A percentile compares a stretch with the other conserved stretches of the same genome.
Conservation (phyloP, 2,888 invertebrate genomes). For the Archips xylosteana region DNA sequence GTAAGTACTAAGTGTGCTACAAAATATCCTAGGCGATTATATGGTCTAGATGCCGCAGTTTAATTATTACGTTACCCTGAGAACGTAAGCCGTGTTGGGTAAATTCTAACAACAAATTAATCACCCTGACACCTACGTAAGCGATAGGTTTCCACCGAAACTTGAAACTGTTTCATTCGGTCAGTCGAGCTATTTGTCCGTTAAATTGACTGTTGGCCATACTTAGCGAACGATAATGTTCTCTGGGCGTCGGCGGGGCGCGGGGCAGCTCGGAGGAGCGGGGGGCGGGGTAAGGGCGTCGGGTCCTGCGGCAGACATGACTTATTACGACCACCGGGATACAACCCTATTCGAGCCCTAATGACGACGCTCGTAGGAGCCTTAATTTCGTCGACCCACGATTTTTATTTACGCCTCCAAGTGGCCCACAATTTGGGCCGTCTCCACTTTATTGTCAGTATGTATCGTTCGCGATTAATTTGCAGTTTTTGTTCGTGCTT, state of each 20-base stretch:
- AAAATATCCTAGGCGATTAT: not conserved
- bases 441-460: slow-evolving; percentile 63
- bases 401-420: slow-evolving; percentile 83
- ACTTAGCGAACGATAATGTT: slow-evolving; percentile 78
- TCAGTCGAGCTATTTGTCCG: slow-evolving; percentile 70
- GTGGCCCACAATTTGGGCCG: slow-evolving; percentile 73
- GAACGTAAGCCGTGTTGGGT: not conserved
- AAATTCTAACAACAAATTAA: slow-evolving; percentile 26
- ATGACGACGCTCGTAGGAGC: slow-evolving; percentile 79
- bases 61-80: slow-evolving; percentile 8
- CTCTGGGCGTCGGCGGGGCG: slow-evolving; percentile 62
- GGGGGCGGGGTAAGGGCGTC: slow-evolving; percentile 56
- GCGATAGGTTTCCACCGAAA: slow-evolving; percentile 46
- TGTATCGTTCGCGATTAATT: slow-evolving; percentile 51
- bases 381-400: slow-evolving; percentile 83
- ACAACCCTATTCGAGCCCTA: slow-evolving; percentile 84
- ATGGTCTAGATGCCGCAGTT: not conserved
- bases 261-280: slow-evolving; percentile 49
- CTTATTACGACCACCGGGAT: slow-evolving; percentile 83
- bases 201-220: slow-evolving; percentile 81
- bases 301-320: slow-evolving; percentile 82
- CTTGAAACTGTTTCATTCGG: slow-evolving; percentile 68
- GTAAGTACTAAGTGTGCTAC: not conserved
- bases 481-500: slow-evolving; percentile 50
- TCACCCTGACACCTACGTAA: slow-evolving; percentile 26